Evolutionary conservation across 2,888 invertebrate species (phyloP), one percentile per base, ranked within the genome.

Genomic region (Asteroscopus sphinx): DNA sequence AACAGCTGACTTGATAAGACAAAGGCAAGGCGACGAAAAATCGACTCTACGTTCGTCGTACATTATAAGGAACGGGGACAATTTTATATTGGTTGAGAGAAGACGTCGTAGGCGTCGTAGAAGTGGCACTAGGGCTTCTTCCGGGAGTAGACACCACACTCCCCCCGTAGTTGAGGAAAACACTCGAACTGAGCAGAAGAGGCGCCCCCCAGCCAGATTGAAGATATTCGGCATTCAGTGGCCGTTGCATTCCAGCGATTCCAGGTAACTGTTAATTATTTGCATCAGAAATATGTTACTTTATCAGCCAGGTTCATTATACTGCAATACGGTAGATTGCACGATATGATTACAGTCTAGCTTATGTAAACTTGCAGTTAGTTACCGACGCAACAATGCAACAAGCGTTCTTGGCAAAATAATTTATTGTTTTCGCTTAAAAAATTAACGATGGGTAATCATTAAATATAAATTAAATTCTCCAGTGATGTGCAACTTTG

Each of bases 191-290:
- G 94, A 94, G 64, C 92, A 90, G 69, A 94, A 93, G 71, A 89
- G 94, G 0, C 86, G 93, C 13, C 94, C 94, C 36, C 94, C 94
- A n/a, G 87, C 94, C 26, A 87, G 93, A 17, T 74, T 94, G 72
- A 94, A 94, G 80, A 87, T 94, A 68, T 94, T 94, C 66, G 94
- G 94, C 8, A 94, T 94, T 71, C 94, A 94, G 85, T 94, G 94
- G 94, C 94, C 94, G 11, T 80, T 94, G 79, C 94, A 94, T 80
- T 93, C 94, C 55, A 91, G 92, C 78, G 94, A 94, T 75, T 90
- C 93, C 36, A 92, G 94, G 94, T 92, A 81, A 82, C 79, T 55
- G 53, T 69, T 64, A 40, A 69, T 64, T 64, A 70, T 63, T 61
- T 39, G 36, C 42, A 47, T 53, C 21, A 65, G n/a, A 55, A 68